A percentile compares a stretch with the other conserved stretches of the same genome.
These are phyloP conservation scores for Salmo trutta DNA, from an alignment of 2,797 vertebrate genomes.

Conservation along the genomic window DNA sequence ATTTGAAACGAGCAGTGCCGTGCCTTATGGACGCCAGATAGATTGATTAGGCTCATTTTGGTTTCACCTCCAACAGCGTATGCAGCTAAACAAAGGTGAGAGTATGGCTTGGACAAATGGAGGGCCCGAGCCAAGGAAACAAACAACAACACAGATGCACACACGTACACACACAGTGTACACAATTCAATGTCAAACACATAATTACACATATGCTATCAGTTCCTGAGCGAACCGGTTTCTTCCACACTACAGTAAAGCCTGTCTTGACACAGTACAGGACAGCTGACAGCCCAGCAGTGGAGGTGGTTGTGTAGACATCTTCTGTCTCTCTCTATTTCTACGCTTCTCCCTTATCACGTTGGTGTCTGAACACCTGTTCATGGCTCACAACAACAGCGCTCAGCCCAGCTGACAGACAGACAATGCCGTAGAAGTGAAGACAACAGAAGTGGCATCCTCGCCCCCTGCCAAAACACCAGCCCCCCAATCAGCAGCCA, in stretches of 20 bases:
- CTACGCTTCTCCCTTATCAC: slow-evolving; percentile 1
- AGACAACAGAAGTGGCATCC: slow-evolving; percentile 30
- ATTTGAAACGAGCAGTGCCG: slow-evolving; percentile 58
- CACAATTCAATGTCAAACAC: background rate
- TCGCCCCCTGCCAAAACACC: slow-evolving; percentile 30
- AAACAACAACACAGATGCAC: slow-evolving; percentile 20
- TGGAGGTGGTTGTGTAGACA: background rate
- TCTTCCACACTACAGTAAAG: background rate
- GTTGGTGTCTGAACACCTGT: slow-evolving; percentile 33
- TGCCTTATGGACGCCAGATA: slow-evolving; percentile 39
- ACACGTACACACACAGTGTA: slow-evolving; percentile 1
- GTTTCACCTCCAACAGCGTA: slow-evolving; percentile 50
- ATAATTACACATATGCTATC: background rate
- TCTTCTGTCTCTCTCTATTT: background rate
- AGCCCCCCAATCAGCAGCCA: slow-evolving; percentile 32
- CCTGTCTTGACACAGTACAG: background rate
- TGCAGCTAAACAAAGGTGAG: slow-evolving; percentile 54
- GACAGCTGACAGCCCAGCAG: background rate
- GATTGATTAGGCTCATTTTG: slow-evolving; percentile 61
- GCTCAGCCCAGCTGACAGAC: slow-evolving; percentile 2
- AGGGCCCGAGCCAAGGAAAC: slow-evolving; percentile 25
- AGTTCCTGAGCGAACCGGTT: background rate
- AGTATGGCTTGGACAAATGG: slow-evolving; percentile 19
- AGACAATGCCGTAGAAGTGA: slow-evolving; percentile 28
- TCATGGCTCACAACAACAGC: slow-evolving; percentile 11